Conservation (phyloP, 2,113 vertebrate species). For the Euleptes europaea region DNA sequence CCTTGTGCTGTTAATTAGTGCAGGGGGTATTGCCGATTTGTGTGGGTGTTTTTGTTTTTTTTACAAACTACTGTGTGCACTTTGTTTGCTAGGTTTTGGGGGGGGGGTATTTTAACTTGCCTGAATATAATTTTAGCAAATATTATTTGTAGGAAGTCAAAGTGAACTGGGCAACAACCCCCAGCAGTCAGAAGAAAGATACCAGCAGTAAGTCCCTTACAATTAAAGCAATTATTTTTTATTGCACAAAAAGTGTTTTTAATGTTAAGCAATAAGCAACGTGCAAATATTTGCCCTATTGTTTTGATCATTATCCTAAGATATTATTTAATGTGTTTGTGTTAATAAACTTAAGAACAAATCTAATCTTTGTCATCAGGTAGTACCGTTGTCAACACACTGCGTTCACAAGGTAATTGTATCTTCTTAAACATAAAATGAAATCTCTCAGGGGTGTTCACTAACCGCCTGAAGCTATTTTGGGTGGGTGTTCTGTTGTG, state of each 20-base stretch:
- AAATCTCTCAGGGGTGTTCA: slow-evolving; percentile 66
- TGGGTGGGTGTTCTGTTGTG: slow-evolving; percentile 46
- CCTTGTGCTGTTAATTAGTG: fast-evolving
- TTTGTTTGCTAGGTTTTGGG: fast-evolving
- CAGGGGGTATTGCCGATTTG: fast-evolving
- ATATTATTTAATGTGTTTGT: slow-evolving; percentile 69
- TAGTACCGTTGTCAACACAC: slow-evolving; percentile 77
- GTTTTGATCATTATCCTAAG: slow-evolving; percentile 65
- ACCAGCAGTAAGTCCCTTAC: slow-evolving; percentile 94
- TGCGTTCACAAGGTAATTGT: slow-evolving; percentile 75
- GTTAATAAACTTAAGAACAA: slow-evolving; percentile 76
- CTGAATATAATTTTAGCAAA: slow-evolving; percentile 37
- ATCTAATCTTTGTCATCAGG: slow-evolving; percentile 79
- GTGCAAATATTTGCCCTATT: slow-evolving; percentile 54
- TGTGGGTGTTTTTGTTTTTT: neutral
- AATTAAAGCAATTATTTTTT: slow-evolving; percentile 10
- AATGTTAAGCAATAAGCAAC: slow-evolving; percentile 53
- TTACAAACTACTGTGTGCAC: fast-evolving
- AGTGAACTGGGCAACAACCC: slow-evolving; percentile 99
- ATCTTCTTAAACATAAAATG: slow-evolving; percentile 73
- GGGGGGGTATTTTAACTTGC: neutral
- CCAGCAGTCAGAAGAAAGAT: slow-evolving; percentile 99
- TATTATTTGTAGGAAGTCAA: slow-evolving; percentile 91
- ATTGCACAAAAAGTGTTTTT: slow-evolving; percentile 54
- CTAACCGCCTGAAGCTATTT: slow-evolving; percentile 58